Conservation (phyloP, 2,888 invertebrate genomes). For the Mythimna lalbum region DNA sequence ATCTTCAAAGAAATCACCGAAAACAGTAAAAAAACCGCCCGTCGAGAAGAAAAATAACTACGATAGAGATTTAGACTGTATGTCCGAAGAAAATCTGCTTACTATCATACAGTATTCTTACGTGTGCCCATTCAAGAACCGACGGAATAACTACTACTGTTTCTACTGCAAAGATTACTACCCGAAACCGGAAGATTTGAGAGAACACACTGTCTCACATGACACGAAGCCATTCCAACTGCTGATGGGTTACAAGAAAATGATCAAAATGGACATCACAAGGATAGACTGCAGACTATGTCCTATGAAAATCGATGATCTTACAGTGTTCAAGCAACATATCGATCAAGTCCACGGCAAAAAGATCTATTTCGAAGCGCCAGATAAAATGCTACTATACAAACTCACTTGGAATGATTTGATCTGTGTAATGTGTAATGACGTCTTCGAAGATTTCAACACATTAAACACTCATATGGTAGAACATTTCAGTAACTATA, state of each 20-base stretch:
- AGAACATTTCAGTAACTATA: slow-evolving; percentile 85
- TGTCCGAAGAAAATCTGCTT: slow-evolving; percentile 85
- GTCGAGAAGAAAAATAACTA: slow-evolving; percentile 82
- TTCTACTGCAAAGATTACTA: slow-evolving; percentile 88
- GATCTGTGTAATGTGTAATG: slow-evolving; percentile 85
- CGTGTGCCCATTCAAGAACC: slow-evolving; percentile 85
- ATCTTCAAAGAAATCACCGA: slow-evolving; percentile 65
- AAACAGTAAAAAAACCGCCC: slow-evolving; percentile 73
- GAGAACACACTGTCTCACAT: slow-evolving; percentile 84
- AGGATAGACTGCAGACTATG: slow-evolving; percentile 85
- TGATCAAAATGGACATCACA: slow-evolving; percentile 86
- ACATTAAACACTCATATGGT: slow-evolving; percentile 86
- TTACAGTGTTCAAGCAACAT: slow-evolving; percentile 82
- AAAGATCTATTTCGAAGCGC: slow-evolving; percentile 86
- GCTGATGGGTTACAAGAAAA: slow-evolving; percentile 85
- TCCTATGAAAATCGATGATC: slow-evolving; percentile 78
- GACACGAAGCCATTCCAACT: slow-evolving; percentile 86
- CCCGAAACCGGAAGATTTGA: slow-evolving; percentile 83
- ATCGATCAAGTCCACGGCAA: slow-evolving; percentile 82
- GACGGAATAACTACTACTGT: slow-evolving; percentile 86
- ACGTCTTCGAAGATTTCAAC: slow-evolving; percentile 86
- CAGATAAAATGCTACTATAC: slow-evolving; percentile 83
- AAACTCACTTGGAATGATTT: slow-evolving; percentile 84
- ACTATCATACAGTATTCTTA: slow-evolving; percentile 86
- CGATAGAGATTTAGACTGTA: slow-evolving; percentile 84